A percentile compares a stretch with the other conserved stretches of the same genome.
Evolutionary conservation across 2,113 vertebrate genomes (phyloP).

Genomic region (Pao palembangensis): DNA sequence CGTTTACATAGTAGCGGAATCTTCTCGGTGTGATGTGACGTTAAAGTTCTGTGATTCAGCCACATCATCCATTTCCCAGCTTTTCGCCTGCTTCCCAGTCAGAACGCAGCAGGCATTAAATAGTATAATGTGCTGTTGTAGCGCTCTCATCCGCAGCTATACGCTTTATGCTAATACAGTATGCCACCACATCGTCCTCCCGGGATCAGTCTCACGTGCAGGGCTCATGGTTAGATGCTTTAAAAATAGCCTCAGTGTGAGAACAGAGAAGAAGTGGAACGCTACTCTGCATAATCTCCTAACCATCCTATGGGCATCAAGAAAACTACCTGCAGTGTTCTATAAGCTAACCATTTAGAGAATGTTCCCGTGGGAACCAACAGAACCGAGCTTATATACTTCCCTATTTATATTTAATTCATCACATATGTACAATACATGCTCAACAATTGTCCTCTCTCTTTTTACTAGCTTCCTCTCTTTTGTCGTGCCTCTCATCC

Average conservation of each 20-base stretch:
- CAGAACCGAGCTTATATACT: slow-evolving; percentile 15
- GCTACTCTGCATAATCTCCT: slow-evolving; percentile 56
- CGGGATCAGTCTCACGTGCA: slow-evolving; percentile 65
- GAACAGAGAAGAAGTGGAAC: slow-evolving; percentile 57
- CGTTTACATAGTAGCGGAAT: slow-evolving; percentile 22
- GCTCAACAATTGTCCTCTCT: not conserved
- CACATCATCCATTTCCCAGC: not conserved
- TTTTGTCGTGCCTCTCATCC: slow-evolving; percentile 4
- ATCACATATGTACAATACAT: not conserved
- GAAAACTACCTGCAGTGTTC: slow-evolving; percentile 50
- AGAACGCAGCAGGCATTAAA: slow-evolving; percentile 43
- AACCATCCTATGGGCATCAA: slow-evolving; percentile 52
- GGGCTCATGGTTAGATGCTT: slow-evolving; percentile 68
- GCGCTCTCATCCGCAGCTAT: slow-evolving; percentile 49
- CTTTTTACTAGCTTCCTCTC: not conserved
- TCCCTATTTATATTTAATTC: slow-evolving; percentile 6
- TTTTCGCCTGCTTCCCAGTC: slow-evolving; percentile 31
- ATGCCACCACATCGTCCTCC: slow-evolving; percentile 60
- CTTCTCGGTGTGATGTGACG: not conserved
- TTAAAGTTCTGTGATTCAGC: too few relatives aligned
- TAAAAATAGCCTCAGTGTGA: slow-evolving; percentile 75
- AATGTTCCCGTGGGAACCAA: slow-evolving; percentile 32
- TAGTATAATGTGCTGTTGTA: slow-evolving; percentile 50
- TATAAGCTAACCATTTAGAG: slow-evolving; percentile 22
- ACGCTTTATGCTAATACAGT: slow-evolving; percentile 70